A percentile compares a stretch with the other conserved stretches of the same genome.
Evolutionary conservation across 2,888 invertebrate species (phyloP).

Genomic region (Zhuqinia jingwanae): DNA sequence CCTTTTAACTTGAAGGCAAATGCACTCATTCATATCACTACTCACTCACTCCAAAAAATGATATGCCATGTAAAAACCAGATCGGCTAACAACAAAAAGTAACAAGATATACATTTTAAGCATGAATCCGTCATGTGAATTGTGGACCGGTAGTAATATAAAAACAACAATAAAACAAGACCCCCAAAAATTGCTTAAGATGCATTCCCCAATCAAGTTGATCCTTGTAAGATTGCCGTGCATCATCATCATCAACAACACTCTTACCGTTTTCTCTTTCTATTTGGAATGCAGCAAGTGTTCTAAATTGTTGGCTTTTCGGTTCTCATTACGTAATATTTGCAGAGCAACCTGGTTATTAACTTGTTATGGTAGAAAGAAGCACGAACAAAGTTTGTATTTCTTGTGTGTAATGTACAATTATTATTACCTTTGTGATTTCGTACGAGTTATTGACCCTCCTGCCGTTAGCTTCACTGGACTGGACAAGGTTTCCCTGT

Average conservation of each 20-base stretch:
- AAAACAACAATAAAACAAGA: background rate
- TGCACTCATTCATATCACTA: too few relatives aligned
- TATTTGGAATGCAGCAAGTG: background rate
- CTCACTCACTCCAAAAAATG: too few relatives aligned
- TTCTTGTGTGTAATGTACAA: too few relatives aligned
- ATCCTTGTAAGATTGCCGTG: background rate
- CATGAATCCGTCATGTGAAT: background rate
- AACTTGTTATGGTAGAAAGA: background rate
- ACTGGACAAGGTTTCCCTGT: too few relatives aligned
- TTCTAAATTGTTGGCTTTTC: slow-evolving; percentile 10
- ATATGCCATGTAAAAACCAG: background rate
- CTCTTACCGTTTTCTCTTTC: background rate
- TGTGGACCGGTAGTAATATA: background rate
- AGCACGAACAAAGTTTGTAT: too few relatives aligned
- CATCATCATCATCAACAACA: too few relatives aligned
- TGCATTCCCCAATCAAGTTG: background rate
- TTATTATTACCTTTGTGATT: too few relatives aligned
- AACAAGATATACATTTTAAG: background rate
- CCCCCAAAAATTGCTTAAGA: background rate
- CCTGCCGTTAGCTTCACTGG: too few relatives aligned
- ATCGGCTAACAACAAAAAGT: background rate
- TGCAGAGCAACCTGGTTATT: background rate
- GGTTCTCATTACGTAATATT: background rate
- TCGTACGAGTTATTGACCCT: too few relatives aligned
- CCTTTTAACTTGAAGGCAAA: too few relatives aligned